Percentiles rank a stretch among this genome's conserved stretches.
Evolutionary conservation across 2,113 vertebrate genomes (phyloP).

Genomic region (Bucco capensis): DNA sequence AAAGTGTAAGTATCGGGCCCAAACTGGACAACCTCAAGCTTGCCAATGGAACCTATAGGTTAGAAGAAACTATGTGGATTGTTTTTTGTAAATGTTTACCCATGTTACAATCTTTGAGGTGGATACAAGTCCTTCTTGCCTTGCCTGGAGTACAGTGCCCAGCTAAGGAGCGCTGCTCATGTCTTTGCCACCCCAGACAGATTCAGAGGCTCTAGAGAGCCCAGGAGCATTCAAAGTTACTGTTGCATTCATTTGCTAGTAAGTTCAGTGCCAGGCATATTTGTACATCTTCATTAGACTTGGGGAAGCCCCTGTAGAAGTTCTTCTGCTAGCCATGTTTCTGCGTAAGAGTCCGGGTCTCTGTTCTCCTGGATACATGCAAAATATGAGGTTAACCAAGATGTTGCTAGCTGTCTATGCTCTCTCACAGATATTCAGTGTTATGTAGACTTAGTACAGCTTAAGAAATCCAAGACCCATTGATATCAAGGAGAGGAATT

Average conservation of each 20-base stretch:
- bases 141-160: background rate
- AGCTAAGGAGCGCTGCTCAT: background rate
- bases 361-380: background rate
- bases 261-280: background rate
- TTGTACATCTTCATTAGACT: background rate
- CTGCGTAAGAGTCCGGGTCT: background rate
- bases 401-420: background rate
- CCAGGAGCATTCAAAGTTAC: background rate
- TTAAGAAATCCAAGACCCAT: background rate
- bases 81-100: background rate
- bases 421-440: background rate
- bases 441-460: background rate
- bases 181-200: background rate
- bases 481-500: background rate
- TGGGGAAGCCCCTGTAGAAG: background rate
- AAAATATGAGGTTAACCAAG: background rate
- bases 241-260: background rate
- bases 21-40: background rate
- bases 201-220: background rate
- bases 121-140: background rate
- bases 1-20: background rate
- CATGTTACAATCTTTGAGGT: background rate
- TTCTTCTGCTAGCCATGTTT: background rate
- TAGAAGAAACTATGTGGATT: background rate
- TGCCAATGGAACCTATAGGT: background rate